Evolutionary conservation across 2,113 vertebrate species (phyloP).

Genomic region (Oncorhynchus kisutch): DNA sequence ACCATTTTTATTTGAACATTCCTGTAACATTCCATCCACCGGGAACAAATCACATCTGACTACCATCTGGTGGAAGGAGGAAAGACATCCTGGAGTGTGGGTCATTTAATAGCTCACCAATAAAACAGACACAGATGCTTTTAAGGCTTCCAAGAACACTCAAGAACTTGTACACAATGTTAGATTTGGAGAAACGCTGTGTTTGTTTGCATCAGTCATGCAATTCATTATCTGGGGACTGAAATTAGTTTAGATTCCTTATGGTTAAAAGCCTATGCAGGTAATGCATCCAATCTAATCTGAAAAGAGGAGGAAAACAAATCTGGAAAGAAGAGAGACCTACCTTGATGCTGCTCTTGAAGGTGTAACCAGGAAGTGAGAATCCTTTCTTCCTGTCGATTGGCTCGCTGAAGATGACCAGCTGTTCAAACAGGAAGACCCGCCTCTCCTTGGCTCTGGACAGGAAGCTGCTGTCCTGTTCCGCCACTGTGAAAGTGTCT

Average conservation of each 20-base stretch:
- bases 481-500: conserved; percentile 84
- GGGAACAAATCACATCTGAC: conserved; percentile 61
- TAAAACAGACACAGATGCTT: conserved; percentile 13
- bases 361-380: conserved; percentile 81
- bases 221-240: conserved; percentile 15
- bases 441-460: conserved; percentile 84
- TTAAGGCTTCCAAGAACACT: conserved; percentile 11
- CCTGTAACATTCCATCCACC: conserved; percentile 57
- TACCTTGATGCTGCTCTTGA: conserved; percentile 92
- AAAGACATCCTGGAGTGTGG: conserved; percentile 23
- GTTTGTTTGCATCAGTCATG: conserved; percentile 22
- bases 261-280: neutral
- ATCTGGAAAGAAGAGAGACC: neutral
- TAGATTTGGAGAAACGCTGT: conserved; percentile 2
- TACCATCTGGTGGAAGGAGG: conserved; percentile 32
- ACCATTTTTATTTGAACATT: conserved; percentile 56
- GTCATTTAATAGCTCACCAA: conserved; percentile 42
- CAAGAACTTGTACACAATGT: conserved; percentile 28
- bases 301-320: neutral
- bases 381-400: conserved; percentile 87
- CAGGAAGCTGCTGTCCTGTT: conserved; percentile 82
- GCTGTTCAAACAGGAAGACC: conserved; percentile 91
- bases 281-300: neutral
- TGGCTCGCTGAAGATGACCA: conserved; percentile 89
- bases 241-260: neutral